Conservation (phyloP, 2,797 vertebrate species). For the Anguilla marmorata region DNA sequence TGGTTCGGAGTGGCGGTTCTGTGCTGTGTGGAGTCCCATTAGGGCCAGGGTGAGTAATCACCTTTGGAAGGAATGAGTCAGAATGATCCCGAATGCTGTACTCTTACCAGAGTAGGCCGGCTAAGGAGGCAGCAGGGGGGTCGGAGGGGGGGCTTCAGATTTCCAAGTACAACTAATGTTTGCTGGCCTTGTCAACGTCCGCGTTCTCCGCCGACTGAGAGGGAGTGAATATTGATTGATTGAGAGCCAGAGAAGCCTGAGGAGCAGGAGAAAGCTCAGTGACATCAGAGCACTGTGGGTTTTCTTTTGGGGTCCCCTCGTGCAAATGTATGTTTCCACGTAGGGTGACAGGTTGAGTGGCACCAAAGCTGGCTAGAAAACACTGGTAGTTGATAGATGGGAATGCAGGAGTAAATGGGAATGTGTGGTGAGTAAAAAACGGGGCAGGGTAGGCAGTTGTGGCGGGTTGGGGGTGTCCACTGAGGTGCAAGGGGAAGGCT, state of each 20-base stretch:
- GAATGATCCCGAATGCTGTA: not conserved
- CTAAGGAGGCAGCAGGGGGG: not conserved
- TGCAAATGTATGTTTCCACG: not conserved
- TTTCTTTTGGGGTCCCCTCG: not conserved
- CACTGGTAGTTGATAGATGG: not conserved
- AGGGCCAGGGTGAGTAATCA: constrained; percentile 5
- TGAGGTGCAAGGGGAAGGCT: not conserved
- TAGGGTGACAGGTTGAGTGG: not conserved
- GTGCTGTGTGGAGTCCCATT: not conserved
- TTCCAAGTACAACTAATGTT: constrained; percentile 2
- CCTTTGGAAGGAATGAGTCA: constrained; percentile 11
- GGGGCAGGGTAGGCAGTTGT: constrained; percentile 9
- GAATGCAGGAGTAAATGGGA: not conserved
- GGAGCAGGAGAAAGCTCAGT: not conserved
- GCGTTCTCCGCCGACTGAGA: not conserved
- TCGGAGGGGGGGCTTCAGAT: not conserved
- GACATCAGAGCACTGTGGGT: not conserved
- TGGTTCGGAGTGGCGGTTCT: not conserved
- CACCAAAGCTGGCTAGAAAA: not conserved
- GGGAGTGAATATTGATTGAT: not conserved
- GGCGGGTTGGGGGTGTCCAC: constrained; percentile 4
- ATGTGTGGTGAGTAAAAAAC: not conserved
- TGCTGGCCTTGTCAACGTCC: not conserved
- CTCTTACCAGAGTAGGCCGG: not conserved
- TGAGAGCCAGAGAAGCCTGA: not conserved